phyloP scores from a whole-genome alignment of 2,888 invertebrate species.

The Mylabris sibirica region DNA sequence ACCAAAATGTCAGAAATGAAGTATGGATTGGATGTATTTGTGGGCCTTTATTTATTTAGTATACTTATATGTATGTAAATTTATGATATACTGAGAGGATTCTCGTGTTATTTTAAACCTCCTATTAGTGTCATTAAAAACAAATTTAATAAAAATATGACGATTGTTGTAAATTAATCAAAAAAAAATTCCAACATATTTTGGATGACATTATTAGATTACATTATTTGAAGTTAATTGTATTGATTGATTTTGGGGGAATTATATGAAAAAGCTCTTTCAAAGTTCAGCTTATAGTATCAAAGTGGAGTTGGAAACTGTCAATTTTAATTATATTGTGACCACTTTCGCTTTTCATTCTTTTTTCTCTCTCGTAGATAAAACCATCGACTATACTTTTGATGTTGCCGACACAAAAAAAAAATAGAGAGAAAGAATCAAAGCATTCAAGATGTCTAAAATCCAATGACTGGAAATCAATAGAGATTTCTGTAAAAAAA shows the following conservation, averaged over 20 bases:
- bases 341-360: background rate
- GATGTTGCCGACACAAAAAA: background rate
- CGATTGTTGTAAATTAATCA: background rate
- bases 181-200: background rate
- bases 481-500: background rate
- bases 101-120: background rate
- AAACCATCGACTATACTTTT: background rate
- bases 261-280: background rate
- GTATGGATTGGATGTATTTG: background rate
- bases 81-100: background rate
- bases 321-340: slow-evolving; percentile 11
- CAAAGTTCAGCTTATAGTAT: background rate
- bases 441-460: background rate
- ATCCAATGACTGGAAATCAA: background rate
- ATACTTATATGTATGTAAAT: background rate
- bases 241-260: background rate
- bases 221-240: background rate
- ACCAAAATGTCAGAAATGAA: slow-evolving; percentile 7
- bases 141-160: background rate
- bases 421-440: background rate
- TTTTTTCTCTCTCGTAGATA: background rate
- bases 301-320: slow-evolving; percentile 1
- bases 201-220: background rate
- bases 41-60: background rate
- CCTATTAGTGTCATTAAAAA: background rate